A percentile compares a stretch with the other conserved stretches of the same genome.
Evolutionary conservation across 2,888 invertebrate genomes (phyloP).

Genomic region (Leptinotarsa haldemani): DNA sequence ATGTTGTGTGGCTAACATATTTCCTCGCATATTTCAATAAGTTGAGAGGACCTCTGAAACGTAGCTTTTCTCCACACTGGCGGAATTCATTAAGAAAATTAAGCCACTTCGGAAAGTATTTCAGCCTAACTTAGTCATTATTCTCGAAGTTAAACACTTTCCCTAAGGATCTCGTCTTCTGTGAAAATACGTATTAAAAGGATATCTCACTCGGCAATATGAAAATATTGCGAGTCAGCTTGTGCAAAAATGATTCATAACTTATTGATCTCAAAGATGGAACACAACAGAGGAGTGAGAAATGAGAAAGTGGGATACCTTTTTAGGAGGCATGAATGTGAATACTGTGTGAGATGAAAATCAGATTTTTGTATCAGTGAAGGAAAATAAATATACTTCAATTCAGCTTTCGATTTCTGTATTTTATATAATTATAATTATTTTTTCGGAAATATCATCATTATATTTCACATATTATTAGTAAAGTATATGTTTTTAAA

Average conservation of each 20-base stretch:
- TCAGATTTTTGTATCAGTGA: too few species aligned
- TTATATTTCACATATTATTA: too few species aligned
- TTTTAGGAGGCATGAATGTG: too few species aligned
- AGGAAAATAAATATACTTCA: too few species aligned
- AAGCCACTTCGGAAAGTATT: constrained; percentile 24
- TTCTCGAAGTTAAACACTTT: constrained; percentile 25
- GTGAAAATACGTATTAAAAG: constrained; percentile 19
- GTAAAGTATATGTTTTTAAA: too few species aligned
- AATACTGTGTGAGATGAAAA: too few species aligned
- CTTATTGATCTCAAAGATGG: constrained; percentile 13
- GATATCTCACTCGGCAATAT: constrained; percentile 17
- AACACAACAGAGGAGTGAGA: background rate
- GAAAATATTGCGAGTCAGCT: constrained; percentile 1
- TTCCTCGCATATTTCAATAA: constrained; percentile 21
- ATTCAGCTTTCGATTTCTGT: too few species aligned
- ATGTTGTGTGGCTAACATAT: constrained; percentile 15
- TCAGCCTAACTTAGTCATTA: constrained; percentile 23
- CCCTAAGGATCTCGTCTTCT: constrained; percentile 1
- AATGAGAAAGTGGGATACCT: background rate
- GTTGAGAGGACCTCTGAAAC: constrained; percentile 5
- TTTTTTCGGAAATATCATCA: too few species aligned
- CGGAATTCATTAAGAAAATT: constrained; percentile 24
- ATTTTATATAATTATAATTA: too few species aligned
- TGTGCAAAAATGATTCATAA: constrained; percentile 21
- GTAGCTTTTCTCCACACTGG: constrained; percentile 15